phyloP scores from a whole-genome alignment of 2,113 vertebrate genomes.

The Oncorhynchus kisutch region DNA sequence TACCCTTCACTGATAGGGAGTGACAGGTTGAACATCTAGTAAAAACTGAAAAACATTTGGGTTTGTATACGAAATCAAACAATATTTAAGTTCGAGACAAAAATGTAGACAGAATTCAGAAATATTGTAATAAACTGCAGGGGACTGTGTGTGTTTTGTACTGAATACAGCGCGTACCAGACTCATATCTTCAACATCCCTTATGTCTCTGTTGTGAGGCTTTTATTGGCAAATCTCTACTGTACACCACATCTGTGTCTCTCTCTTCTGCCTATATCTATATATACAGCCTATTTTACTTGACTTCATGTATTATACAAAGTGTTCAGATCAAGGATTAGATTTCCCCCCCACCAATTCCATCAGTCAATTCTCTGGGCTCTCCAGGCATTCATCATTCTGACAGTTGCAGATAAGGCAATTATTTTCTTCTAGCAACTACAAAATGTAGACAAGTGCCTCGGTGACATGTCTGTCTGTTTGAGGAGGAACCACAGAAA shows the following conservation, averaged over 20 bases:
- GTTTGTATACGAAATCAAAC: not conserved
- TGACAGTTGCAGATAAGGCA: slow-evolving; percentile 80
- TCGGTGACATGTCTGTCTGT: slow-evolving; percentile 72
- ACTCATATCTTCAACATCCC: slow-evolving; percentile 61
- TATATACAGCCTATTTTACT: slow-evolving; percentile 51
- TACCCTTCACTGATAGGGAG: too few species aligned
- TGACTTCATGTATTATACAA: slow-evolving; percentile 74
- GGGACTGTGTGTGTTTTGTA: not conserved
- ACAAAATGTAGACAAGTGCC: slow-evolving; percentile 77
- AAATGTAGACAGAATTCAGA: not conserved
- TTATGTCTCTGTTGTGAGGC: slow-evolving; percentile 48
- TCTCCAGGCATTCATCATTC: slow-evolving; percentile 77
- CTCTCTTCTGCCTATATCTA: slow-evolving; percentile 54
- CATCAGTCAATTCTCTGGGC: slow-evolving; percentile 73
- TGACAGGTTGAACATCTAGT: too few species aligned
- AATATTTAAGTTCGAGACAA: not conserved
- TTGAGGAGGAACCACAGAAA: slow-evolving; percentile 61
- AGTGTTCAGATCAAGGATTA: slow-evolving; percentile 76
- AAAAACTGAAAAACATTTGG: too few species aligned
- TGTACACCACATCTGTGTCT: slow-evolving; percentile 70
- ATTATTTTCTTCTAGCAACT: slow-evolving; percentile 77
- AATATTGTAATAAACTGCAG: not conserved
- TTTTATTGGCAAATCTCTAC: slow-evolving; percentile 65
- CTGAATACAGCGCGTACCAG: not conserved
- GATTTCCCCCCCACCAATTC: slow-evolving; percentile 66